Base-by-base conservation (phyloP, 2,113 vertebrate species). In the Thamnaconus septentrionalis region DNA sequence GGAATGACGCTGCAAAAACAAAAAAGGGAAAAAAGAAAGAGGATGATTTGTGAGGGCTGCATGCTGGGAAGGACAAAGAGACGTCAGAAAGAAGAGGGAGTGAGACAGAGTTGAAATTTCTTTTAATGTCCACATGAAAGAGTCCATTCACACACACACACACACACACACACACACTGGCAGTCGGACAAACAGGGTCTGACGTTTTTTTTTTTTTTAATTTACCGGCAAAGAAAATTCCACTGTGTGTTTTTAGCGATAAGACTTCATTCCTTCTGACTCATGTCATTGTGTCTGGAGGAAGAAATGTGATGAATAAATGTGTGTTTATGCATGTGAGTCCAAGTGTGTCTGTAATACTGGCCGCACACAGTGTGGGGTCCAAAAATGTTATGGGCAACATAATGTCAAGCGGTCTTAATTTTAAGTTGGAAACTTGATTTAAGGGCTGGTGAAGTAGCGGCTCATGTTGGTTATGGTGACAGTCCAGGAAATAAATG, bases 241-340 rank as follows among this genome's bases (percentile, higher is more conserved):
- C 76, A 83, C 71, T 68, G 56, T 73, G 75, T 87, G 87, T 87
- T 75, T 79, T 65, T 50, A 77, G 65, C 59, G 87, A 92, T 91
- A 91, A 90, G 88, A 87, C 86, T 88, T 87, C 77, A 87, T 92
- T 89, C 81, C 73, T 85, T 81, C 56, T 44, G 62, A 52, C 71
- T 90, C 75, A 90, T 72, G 73, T 90, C 86, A 88, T 53, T 83
- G 73, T 84, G 82, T 78, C 46, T 82, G 41, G 18, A 70, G 47
- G 52, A 11, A 59, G 59, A 73, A 55, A 47, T 31, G 40, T 57
- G 51, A n/a, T 43, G 49, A 66, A 51, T 59, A 44, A 46, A 44
- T 54, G 41, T 54, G 57, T 54, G 52, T 45, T 8, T 67, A 59
- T 59, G 50, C 59, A 41, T 18, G 40, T 58, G 49, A 31, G 18